Conservation (phyloP, 2,797 vertebrate genomes). For the Heterohyrax brucei region DNA sequence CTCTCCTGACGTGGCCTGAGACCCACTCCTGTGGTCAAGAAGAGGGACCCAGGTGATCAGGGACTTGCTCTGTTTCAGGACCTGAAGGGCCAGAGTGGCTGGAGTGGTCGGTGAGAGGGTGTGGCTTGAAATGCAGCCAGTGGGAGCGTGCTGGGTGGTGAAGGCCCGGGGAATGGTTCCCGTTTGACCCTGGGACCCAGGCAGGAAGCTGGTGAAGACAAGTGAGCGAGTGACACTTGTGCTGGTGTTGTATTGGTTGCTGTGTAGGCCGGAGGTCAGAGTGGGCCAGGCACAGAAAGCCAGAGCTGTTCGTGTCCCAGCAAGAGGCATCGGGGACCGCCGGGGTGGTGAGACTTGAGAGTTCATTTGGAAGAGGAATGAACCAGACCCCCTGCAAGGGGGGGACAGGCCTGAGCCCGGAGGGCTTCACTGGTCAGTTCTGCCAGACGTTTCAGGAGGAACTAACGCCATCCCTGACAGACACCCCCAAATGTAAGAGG, state of each 20-base stretch:
- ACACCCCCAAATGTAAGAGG: neutral
- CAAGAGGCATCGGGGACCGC: accelerated
- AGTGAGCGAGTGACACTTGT: accelerated
- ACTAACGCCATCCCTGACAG: neutral
- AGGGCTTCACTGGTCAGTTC: neutral
- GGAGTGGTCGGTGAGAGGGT: neutral
- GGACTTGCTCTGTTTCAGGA: neutral
- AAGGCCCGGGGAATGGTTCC: neutral
- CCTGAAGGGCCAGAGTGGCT: too few species aligned
- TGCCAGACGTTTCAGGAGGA: neutral
- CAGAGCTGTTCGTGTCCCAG: neutral
- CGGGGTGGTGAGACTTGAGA: neutral
- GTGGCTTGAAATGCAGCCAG: neutral
- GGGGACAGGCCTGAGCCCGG: neutral
- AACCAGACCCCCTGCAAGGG: neutral
- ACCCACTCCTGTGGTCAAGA: neutral
- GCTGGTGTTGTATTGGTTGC: accelerated
- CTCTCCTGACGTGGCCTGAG: neutral
- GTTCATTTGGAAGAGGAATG: neutral
- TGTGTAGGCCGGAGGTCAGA: accelerated
- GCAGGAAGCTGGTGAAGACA: neutral
- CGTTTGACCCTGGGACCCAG: accelerated
- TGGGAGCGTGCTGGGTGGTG: neutral
- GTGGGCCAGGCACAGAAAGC: neutral
- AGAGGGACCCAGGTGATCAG: too few species aligned